Base-by-base conservation (phyloP, 2,888 invertebrate genomes). In the Folsomia manolachei region DNA sequence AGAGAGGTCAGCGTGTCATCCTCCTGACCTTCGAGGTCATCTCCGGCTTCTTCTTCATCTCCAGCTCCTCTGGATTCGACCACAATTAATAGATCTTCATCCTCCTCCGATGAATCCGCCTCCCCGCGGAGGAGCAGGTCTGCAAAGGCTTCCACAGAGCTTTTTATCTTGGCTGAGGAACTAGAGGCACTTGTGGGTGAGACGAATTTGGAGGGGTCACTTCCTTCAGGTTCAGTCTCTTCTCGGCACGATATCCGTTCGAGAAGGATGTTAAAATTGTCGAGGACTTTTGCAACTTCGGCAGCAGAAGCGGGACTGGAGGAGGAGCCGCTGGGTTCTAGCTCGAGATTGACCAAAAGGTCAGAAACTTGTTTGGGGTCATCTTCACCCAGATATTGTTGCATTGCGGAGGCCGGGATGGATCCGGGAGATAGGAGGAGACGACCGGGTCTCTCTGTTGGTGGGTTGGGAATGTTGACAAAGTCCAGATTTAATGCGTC, bases 81-180 rank as follows among this genome's bases (percentile, higher is more conserved):
- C 26, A 79, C 73, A 67, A 78, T 80, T 9, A 80, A 51, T 26
- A 78, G 73, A 60, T 75, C 75, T 39, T 39, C 39, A 39, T 78
- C 77, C 21, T 76, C 77, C 18, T 65, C 65, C 27, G 75, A 76
- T 25, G 75, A 74, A 7, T 77, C 79, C 1, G 74, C 79, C 27
- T 77, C 77, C 11, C 76, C 79, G 67, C 77, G 75, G 18, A 79
- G 72, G 39, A 79, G 71, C n/a, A 78, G 52, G 51, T 79, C 78
- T 0, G 78, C 75, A 24, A 79, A 72, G 21, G 76, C 77, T 60
- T 79, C 78, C 19, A 77, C 78, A 26, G 75, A 73, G 62, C 68
- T 71, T 39, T 70, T 72, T 21, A 75, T 75, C 39, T 71, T 63
- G 63, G 69, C 71, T 39, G 75, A 67, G 24, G 75, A 75, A 65